Evolutionary conservation across 2,113 vertebrate genomes (phyloP).

Genomic region (Actenoides lindsayi): DNA sequence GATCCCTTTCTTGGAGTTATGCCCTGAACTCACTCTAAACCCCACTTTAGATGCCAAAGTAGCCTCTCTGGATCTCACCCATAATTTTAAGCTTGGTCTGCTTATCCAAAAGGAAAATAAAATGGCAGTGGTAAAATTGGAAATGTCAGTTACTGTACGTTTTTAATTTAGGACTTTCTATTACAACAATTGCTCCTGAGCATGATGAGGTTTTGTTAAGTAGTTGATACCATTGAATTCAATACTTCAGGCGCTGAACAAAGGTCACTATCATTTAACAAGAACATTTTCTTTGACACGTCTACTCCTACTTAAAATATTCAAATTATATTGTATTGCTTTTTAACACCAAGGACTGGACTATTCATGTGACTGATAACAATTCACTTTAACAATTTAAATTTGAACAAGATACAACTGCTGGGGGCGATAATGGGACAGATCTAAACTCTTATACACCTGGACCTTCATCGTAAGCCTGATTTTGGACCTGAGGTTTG

Average conservation of each 20-base stretch:
- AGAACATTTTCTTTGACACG: background rate
- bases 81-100: background rate
- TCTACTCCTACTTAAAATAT: background rate
- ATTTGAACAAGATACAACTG: background rate
- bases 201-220: background rate
- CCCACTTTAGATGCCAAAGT: background rate
- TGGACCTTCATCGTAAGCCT: background rate
- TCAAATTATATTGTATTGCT: background rate
- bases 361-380: background rate
- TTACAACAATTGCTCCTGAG: background rate
- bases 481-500: background rate
- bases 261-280: background rate
- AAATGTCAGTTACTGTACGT: background rate
- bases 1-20: background rate
- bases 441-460: background rate
- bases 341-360: background rate
- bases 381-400: background rate
- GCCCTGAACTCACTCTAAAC: conserved; percentile 23
- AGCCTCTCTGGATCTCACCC: background rate
- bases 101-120: conserved; percentile 41
- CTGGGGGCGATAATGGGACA: background rate
- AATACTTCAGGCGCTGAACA: background rate
- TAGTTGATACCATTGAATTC: background rate
- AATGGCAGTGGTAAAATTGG: background rate
- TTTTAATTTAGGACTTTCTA: conserved; percentile 3